Base-by-base conservation (phyloP, 2,113 vertebrate species). In the Actenoides lindsayi region DNA sequence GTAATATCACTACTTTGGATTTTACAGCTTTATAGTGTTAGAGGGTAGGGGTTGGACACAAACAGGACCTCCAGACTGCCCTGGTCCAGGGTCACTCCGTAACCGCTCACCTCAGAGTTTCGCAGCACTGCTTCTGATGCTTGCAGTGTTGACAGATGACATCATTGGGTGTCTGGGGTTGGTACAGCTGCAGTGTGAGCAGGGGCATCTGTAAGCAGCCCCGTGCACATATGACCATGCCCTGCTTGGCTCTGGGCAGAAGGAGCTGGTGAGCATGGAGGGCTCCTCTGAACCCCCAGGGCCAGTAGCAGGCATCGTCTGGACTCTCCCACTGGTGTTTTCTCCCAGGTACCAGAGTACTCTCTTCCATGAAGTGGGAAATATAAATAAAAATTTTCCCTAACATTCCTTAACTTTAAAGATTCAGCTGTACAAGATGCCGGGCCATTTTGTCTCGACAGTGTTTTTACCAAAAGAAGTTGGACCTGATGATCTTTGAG, bases 161-260 rank as follows among this genome's bases (percentile, higher is more conserved):
- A 0, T 12, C 53, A 17, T 11, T 0, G 9, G 30, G 13, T 33
- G 19, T 30, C 44, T 50, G 59, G 30, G 37, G 9, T 8, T 20
- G 39, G 12, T 9, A 0, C 10, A 19, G 2, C 16, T 7, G 33
- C 0, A 5, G 13, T 5, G 23, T 2, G 20, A 53, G 27, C 19
- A 0, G 0, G 7, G 10, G 9, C 2, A 53, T 8, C 35, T 2
- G 2, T 12, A 28, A 37, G 25, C 24, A 41, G 11, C 19, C 21
- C 12, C 0, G 0, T 20, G 17, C 25, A 42, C 31, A 19, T 0
- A 0, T 57, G 30, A 14, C 59, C 2, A 8, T 2, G 6, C 0
- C 5, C 21, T 16, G 10, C n/a, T 39, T 0, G 0, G 18, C 73
- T 19, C 27, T 0, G 2, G 16, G 17, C 16, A 50, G 13, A 74